phyloP scores from a whole-genome alignment of 2,797 vertebrate genomes.

The Coracias cyanogaster region DNA sequence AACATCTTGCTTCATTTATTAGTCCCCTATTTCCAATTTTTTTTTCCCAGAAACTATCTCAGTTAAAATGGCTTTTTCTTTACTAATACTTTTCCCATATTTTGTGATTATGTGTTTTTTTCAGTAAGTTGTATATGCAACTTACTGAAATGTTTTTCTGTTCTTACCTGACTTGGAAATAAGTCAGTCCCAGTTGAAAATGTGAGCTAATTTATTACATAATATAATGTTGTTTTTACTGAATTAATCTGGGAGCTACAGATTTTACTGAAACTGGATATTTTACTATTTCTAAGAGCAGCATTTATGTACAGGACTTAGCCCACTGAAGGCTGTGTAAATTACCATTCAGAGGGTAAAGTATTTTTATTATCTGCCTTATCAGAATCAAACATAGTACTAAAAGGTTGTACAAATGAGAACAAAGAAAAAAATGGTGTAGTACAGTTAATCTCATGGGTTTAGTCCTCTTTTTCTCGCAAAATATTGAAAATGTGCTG shows the following conservation, averaged over 20 bases:
- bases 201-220: background rate
- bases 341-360: background rate
- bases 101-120: background rate
- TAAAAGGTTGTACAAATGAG: background rate
- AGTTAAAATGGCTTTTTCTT: background rate
- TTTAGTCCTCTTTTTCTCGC: background rate
- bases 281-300: background rate
- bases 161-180: background rate
- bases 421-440: background rate
- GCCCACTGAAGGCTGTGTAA: background rate
- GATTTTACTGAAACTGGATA: background rate
- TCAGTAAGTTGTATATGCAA: background rate
- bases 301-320: background rate
- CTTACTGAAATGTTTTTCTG: background rate
- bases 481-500: background rate
- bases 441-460: background rate
- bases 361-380: background rate
- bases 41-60: background rate
- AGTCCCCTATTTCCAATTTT: background rate
- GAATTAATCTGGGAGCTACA: background rate
- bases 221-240: background rate
- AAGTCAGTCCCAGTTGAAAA: background rate
- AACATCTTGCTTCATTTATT: background rate
- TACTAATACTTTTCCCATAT: background rate
- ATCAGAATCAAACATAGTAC: background rate